phyloP scores from a whole-genome alignment of 2,888 invertebrate genomes.

The Nemotelus nigrinus region DNA sequence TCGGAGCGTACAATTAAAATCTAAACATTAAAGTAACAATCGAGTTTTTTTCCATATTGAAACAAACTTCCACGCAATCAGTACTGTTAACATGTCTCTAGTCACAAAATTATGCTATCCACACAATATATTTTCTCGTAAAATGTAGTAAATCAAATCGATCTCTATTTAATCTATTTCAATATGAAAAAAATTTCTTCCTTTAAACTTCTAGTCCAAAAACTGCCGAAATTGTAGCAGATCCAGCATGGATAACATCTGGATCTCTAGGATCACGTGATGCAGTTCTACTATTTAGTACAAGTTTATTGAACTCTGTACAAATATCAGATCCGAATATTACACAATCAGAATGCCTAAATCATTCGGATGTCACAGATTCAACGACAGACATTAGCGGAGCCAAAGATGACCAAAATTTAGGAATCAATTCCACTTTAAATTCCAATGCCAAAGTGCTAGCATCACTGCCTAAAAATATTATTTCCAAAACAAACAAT shows the following conservation, averaged over 20 bases:
- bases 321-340: constrained; percentile 48
- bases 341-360: constrained; percentile 19
- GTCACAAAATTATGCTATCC: no score
- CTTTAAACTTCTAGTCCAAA: constrained; percentile 49
- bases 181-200: background rate
- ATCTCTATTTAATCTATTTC: background rate
- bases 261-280: constrained; percentile 72
- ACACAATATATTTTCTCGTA: no score
- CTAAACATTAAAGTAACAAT: no score
- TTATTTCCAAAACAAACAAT: constrained; percentile 43
- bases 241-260: constrained; percentile 68
- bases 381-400: constrained; percentile 46
- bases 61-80: no score
- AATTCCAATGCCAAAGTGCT: constrained; percentile 52
- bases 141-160: background rate
- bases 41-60: no score
- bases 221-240: constrained; percentile 51
- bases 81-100: no score
- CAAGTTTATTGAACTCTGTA: constrained; percentile 66
- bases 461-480: constrained; percentile 54
- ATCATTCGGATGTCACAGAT: constrained; percentile 35
- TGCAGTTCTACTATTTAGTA: constrained; percentile 74
- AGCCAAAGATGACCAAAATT: constrained; percentile 48
- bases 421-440: constrained; percentile 44
- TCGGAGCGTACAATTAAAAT: no score